A percentile compares a stretch with the other conserved stretches of the same genome.
These are phyloP conservation scores for Natrix natrix DNA, from an alignment of 2,797 vertebrate species.

Conservation along the genomic window DNA sequence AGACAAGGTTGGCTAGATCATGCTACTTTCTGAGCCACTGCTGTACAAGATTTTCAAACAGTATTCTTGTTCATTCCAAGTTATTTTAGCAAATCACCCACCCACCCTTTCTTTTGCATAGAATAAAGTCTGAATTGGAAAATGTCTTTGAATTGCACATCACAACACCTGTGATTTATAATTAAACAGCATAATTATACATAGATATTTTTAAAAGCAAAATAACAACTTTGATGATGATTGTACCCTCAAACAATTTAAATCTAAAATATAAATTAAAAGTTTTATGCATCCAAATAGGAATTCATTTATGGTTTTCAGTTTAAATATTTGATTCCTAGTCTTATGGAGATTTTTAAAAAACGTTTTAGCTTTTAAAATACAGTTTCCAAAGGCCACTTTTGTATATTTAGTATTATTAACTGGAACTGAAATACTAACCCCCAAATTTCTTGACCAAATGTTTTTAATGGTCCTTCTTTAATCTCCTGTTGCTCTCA, in stretches of 20 bases:
- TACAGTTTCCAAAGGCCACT: neutral
- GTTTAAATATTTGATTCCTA: neutral
- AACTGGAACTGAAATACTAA: neutral
- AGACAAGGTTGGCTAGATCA: neutral
- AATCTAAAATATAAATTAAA: neutral
- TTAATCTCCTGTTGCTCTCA: neutral
- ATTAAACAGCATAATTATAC: neutral
- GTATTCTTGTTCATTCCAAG: neutral
- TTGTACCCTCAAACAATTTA: neutral
- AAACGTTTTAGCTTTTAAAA: neutral
- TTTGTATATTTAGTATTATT: neutral
- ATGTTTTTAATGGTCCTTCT: neutral
- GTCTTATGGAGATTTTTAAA: neutral
- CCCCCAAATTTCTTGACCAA: neutral
- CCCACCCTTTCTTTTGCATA: neutral
- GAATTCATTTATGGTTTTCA: neutral
- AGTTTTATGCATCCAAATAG: neutral
- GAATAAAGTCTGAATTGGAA: neutral
- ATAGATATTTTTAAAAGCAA: neutral
- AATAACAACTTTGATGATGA: neutral
- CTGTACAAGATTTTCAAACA: neutral
- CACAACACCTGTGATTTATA: neutral
- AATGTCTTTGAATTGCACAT: neutral
- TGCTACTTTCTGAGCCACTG: neutral
- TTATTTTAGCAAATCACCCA: neutral